Conservation (phyloP, 2,113 vertebrate species). For the Camarhynchus parvulus region DNA sequence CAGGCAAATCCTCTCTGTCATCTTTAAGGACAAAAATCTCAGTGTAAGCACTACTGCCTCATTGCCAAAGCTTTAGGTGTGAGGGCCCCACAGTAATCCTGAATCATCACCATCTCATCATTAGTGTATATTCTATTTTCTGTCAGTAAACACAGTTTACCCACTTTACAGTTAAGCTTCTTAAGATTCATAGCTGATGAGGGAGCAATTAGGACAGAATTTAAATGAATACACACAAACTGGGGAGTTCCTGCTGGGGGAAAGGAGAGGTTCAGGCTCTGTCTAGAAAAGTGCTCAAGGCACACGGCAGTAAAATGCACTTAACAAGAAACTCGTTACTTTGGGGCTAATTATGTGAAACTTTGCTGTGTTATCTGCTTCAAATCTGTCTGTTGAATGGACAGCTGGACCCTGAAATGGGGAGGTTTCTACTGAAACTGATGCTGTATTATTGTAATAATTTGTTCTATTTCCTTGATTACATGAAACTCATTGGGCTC, state of each 20-base stretch:
- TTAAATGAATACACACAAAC: conserved; percentile 74
- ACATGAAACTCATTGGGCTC: not conserved
- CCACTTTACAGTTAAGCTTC: conserved; percentile 68
- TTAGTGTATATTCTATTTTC: conserved; percentile 74
- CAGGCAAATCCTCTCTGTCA: not conserved
- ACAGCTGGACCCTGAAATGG: not conserved
- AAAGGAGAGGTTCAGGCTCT: conserved; percentile 41
- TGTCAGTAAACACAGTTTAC: conserved; percentile 75
- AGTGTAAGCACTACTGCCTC: not conserved
- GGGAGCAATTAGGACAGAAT: conserved; percentile 72
- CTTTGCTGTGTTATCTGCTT: not conserved
- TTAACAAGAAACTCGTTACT: conserved; percentile 37
- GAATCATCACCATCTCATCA: conserved; percentile 37
- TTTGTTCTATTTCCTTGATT: conserved; percentile 6
- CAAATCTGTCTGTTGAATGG: not conserved
- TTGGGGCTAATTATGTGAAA: conserved; percentile 44
- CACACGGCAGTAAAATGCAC: conserved; percentile 28
- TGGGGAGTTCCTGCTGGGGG: conserved; percentile 21
- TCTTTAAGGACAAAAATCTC: not conserved
- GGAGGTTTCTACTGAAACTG: not conserved
- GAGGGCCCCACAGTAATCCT: conserved; percentile 24
- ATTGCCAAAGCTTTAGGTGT: not conserved
- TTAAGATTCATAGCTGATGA: conserved; percentile 77
- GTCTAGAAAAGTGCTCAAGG: conserved; percentile 49
- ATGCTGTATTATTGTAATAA: not conserved